A percentile compares a stretch with the other conserved stretches of the same genome.
phyloP scores from a whole-genome alignment of 2,888 invertebrate genomes.

The Lamproptera curius region DNA sequence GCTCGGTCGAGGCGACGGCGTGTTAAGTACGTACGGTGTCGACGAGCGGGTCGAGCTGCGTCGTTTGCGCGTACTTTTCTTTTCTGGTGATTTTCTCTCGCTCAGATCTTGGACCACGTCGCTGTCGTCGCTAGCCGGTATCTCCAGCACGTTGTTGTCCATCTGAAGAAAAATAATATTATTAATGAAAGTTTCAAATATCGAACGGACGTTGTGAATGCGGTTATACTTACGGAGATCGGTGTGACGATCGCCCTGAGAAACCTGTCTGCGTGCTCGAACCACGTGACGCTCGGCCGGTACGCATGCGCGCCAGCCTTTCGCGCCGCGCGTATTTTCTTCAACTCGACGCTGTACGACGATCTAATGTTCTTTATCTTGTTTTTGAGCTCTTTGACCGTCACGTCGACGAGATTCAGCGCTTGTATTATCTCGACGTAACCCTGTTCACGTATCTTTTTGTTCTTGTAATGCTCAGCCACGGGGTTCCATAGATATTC shows the following conservation, averaged over 20 bases:
- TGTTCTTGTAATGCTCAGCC: constrained; percentile 73
- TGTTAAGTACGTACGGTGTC: constrained; percentile 68
- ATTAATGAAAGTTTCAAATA: constrained; percentile 14
- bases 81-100: constrained; percentile 69
- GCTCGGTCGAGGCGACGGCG: constrained; percentile 66
- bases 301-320: constrained; percentile 77
- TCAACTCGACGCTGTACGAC: constrained; percentile 74
- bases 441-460: constrained; percentile 71
- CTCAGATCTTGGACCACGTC: constrained; percentile 69
- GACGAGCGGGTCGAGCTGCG: constrained; percentile 68
- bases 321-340: constrained; percentile 75
- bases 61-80: constrained; percentile 67
- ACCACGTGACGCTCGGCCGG: constrained; percentile 76
- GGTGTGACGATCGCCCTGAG: constrained; percentile 75
- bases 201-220: too few species aligned
- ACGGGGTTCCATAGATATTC: constrained; percentile 74
- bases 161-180: constrained; percentile 64
- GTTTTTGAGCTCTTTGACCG: constrained; percentile 73
- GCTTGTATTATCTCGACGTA: constrained; percentile 72
- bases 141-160: constrained; percentile 67
- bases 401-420: constrained; percentile 66
- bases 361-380: constrained; percentile 75
- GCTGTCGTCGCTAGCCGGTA: constrained; percentile 70
- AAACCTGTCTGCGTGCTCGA: constrained; percentile 77
- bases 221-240: constrained; percentile 70